These are phyloP conservation scores for Tragulus kanchil DNA, from an alignment of 2,113 vertebrate species.

Conservation along the genomic window DNA sequence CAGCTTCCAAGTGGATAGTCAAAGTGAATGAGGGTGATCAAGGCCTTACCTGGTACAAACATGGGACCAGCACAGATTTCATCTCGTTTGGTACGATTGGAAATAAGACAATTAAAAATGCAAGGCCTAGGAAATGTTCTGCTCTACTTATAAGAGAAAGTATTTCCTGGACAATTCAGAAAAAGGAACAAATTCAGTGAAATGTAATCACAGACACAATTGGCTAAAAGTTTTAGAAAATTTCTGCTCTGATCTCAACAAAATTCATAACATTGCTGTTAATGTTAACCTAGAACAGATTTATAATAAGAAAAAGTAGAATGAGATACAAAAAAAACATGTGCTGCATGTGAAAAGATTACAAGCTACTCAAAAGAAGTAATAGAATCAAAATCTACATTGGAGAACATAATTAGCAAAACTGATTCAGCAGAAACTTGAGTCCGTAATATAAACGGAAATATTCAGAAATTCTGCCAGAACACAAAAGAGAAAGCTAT, in stretches of 20 bases:
- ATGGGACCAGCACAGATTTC: background rate
- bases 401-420: constrained; percentile 4
- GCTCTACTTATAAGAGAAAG: background rate
- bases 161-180: background rate
- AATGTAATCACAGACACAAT: background rate
- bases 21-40: background rate
- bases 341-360: background rate
- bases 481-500: background rate
- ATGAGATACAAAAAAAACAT: constrained; percentile 46
- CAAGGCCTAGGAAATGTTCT: background rate
- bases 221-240: background rate
- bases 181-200: background rate
- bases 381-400: constrained; percentile 33
- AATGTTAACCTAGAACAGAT: constrained; percentile 19
- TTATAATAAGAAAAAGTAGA: background rate
- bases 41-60: background rate
- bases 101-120: constrained; percentile 22
- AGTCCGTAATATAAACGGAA: background rate
- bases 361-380: background rate
- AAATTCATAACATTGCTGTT: background rate
- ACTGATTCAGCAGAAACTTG: constrained; percentile 16
- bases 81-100: background rate
- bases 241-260: constrained; percentile 4
- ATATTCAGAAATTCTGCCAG: background rate
- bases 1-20: background rate